Conservation (phyloP, 2,113 vertebrate species). For the Sardina pilchardus region DNA sequence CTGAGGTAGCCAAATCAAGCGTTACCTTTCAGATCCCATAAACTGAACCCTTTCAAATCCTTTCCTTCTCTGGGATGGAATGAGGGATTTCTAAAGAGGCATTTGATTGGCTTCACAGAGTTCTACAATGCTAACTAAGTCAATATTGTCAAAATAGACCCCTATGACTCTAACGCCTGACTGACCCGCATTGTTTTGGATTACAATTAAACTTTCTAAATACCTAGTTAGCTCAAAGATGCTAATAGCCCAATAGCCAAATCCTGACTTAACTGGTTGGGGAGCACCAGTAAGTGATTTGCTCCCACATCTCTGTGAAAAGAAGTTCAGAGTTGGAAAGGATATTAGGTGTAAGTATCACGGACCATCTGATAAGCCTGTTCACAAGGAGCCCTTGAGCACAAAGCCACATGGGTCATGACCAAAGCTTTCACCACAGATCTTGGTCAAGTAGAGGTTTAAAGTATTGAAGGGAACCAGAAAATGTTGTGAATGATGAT, state of each 20-base stretch:
- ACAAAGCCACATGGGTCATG: neutral
- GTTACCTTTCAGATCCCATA: neutral
- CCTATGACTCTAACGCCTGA: constrained; percentile 16
- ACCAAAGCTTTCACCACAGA: neutral
- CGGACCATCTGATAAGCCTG: constrained; percentile 44
- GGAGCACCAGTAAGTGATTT: neutral
- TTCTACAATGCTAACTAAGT: constrained; percentile 5
- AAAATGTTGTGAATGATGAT: neutral
- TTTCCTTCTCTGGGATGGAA: neutral
- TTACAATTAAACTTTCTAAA: constrained; percentile 4
- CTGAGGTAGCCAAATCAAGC: neutral
- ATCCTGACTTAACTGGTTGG: constrained; percentile 16
- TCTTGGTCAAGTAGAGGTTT: neutral
- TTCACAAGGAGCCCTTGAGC: neutral
- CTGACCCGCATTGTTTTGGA: constrained; percentile 26
- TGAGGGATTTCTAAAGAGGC: neutral
- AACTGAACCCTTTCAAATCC: neutral
- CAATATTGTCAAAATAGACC: constrained; percentile 2
- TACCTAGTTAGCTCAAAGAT: constrained; percentile 17
- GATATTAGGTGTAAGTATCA: constrained; percentile 56
- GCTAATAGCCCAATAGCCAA: constrained; percentile 22
- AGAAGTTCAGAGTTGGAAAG: neutral
- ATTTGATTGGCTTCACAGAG: neutral
- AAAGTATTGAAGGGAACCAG: neutral
- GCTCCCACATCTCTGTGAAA: neutral